Evolutionary conservation across 2,888 invertebrate species (phyloP).

Genomic region (Drosophila anomalipes): DNA sequence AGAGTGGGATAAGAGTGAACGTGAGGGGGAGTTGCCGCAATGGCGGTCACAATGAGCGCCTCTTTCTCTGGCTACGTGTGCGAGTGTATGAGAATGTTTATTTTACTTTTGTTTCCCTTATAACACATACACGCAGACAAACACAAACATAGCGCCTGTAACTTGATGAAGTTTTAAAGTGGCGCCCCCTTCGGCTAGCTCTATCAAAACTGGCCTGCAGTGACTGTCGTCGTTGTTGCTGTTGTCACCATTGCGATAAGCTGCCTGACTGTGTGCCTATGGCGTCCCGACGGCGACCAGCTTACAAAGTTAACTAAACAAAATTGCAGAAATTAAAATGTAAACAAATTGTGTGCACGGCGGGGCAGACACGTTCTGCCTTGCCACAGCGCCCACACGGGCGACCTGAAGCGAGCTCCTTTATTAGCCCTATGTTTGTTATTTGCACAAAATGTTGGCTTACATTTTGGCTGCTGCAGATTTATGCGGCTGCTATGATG

Average conservation of each 20-base stretch:
- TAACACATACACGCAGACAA: slow-evolving; percentile 50
- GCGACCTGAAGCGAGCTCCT: slow-evolving; percentile 46
- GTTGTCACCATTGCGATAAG: slow-evolving; percentile 71
- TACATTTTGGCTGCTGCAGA: slow-evolving; percentile 56
- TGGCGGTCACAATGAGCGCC: slow-evolving; percentile 63
- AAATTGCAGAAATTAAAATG: slow-evolving; percentile 82
- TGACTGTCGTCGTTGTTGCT: slow-evolving; percentile 17
- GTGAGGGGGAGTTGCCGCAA: slow-evolving; percentile 57
- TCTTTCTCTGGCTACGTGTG: slow-evolving; percentile 20
- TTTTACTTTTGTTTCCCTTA: slow-evolving; percentile 74
- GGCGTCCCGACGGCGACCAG: slow-evolving; percentile 59
- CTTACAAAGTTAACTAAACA: slow-evolving; percentile 72
- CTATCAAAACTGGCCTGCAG: slow-evolving; percentile 42
- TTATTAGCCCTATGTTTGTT: slow-evolving; percentile 62
- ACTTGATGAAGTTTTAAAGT: slow-evolving; percentile 72
- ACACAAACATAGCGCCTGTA: slow-evolving; percentile 24
- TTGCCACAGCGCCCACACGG: slow-evolving; percentile 22
- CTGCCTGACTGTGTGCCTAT: slow-evolving; percentile 49
- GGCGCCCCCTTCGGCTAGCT: slow-evolving; percentile 37
- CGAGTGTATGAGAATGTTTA: slow-evolving; percentile 51
- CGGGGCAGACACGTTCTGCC: slow-evolving; percentile 45
- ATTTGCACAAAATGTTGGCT: slow-evolving; percentile 62
- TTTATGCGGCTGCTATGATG: not conserved
- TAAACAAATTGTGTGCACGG: slow-evolving; percentile 77
- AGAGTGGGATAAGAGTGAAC: slow-evolving; percentile 11